Base-by-base conservation (phyloP, 2,797 vertebrate genomes). In the Pantherophis vulpinus region DNA sequence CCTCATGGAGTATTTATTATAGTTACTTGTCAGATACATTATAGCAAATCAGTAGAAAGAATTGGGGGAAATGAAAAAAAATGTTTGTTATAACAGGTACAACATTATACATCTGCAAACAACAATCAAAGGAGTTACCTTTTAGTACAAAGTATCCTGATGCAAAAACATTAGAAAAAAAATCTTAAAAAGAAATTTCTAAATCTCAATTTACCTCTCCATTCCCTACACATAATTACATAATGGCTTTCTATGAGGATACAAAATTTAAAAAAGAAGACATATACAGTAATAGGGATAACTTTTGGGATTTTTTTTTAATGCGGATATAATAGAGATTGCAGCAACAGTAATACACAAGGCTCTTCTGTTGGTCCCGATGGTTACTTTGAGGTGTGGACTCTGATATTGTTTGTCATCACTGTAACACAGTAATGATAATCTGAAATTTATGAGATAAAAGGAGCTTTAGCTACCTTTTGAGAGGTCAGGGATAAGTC, bases 221-320 rank as follows among this genome's bases (percentile, higher is more conserved):
- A 87, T 2, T 55, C 51, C 25, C 42, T 87, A 51, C 9, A 89
- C 9, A 59, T 74, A 55, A n/a, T 42, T 92, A 74, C 32, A 74
- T 55, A 14, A 58, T 86, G 63, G 7, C 63, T 59, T 59, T 42
- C 20, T 59, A 20, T 20, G 54, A 32, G 54, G 29, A n/a, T 58
- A 9, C 8, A 87, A 87, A 20, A 32, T 14, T 58, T 18, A 12
- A 88, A 88, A 83, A 79, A 79, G 14, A 59, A 29, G 32, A 23
- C 12, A 13, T 23, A n/a, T 8, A 27, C 6, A 14, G 27, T 55
- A 61, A 5, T n/a, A n/a, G 11, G n/a, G 16, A 79, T 37, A 74
- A 6, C 20, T 92, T 55, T 47, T 42, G 86, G 37, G 42, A 11
- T 74, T 93, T 87, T 90, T 90, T 93, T 87, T 58, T 1, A 6